Percentiles rank a stretch among this genome's conserved stretches.
phyloP scores from a whole-genome alignment of 2,113 vertebrate genomes.

The Rhabdornis inornatus region DNA sequence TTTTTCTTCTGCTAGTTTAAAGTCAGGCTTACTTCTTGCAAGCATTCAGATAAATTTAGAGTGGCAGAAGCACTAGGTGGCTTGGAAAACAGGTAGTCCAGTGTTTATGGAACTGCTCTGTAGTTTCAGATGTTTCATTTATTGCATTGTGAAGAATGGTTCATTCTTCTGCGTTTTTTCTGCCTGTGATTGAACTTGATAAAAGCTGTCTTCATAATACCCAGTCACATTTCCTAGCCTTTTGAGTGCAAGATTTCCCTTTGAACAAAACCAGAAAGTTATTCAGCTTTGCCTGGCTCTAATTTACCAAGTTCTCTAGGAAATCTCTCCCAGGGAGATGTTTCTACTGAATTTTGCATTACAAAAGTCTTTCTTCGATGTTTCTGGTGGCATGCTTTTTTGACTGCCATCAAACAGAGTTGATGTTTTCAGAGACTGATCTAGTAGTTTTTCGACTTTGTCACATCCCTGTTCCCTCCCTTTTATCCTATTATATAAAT shows the following conservation, averaged over 20 bases:
- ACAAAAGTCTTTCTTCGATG: neutral
- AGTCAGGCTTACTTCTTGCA: neutral
- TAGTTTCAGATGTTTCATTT: neutral
- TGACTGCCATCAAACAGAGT: neutral
- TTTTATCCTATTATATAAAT: neutral
- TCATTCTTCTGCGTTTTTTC: neutral
- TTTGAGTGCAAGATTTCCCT: neutral
- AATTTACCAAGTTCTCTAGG: neutral
- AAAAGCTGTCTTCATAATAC: neutral
- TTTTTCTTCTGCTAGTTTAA: neutral
- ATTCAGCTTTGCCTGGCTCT: neutral
- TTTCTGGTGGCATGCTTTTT: neutral
- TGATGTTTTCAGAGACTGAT: neutral
- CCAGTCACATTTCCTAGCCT: neutral
- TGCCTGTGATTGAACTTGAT: neutral
- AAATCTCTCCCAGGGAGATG: neutral
- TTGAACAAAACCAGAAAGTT: neutral
- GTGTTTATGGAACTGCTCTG: neutral
- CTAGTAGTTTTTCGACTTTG: neutral
- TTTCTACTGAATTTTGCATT: neutral
- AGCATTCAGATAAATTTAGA: neutral
- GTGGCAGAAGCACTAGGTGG: neutral
- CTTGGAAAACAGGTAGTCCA: neutral
- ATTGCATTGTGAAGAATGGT: neutral
- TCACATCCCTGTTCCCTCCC: neutral